phyloP scores from a whole-genome alignment of 2,113 vertebrate genomes.

The Pachycephala philippinensis region DNA sequence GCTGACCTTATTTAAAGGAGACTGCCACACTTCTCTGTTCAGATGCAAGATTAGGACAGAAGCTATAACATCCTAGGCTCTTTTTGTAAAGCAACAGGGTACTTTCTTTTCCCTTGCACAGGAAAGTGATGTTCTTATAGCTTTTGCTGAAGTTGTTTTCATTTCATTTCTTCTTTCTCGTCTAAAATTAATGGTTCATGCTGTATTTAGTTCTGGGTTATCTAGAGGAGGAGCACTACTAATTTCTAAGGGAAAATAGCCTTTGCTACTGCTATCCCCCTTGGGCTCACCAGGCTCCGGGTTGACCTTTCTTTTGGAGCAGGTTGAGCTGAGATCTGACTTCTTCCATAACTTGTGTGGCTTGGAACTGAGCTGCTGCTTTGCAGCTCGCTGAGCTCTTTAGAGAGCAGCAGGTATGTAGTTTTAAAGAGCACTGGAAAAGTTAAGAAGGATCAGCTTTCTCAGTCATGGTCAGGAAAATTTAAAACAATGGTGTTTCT shows the following conservation, averaged over 20 bases:
- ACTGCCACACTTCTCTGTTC: background rate
- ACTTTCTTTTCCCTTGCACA: background rate
- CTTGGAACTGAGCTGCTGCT: conserved; percentile 13
- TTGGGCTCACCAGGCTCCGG: background rate
- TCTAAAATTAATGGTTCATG: background rate
- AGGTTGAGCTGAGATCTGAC: background rate
- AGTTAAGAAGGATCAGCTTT: background rate
- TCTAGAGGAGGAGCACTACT: background rate
- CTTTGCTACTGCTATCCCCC: background rate
- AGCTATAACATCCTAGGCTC: background rate
- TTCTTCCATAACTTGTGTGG: conserved; percentile 9
- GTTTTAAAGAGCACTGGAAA: background rate
- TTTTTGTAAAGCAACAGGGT: background rate
- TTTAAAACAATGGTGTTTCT: background rate
- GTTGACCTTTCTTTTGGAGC: conserved; percentile 23
- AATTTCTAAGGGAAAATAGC: background rate
- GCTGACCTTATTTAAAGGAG: conserved; percentile 26
- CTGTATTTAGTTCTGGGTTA: background rate
- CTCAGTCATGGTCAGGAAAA: background rate
- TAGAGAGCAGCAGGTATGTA: background rate
- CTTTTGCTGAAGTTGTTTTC: background rate
- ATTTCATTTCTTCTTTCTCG: background rate
- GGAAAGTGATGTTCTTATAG: background rate
- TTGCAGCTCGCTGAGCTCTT: conserved; percentile 1
- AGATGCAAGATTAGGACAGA: background rate